Percentiles rank a stretch among this genome's conserved stretches.
Conservation (phyloP, 2,797 vertebrate genomes). For the Discoglossus pictus region DNA sequence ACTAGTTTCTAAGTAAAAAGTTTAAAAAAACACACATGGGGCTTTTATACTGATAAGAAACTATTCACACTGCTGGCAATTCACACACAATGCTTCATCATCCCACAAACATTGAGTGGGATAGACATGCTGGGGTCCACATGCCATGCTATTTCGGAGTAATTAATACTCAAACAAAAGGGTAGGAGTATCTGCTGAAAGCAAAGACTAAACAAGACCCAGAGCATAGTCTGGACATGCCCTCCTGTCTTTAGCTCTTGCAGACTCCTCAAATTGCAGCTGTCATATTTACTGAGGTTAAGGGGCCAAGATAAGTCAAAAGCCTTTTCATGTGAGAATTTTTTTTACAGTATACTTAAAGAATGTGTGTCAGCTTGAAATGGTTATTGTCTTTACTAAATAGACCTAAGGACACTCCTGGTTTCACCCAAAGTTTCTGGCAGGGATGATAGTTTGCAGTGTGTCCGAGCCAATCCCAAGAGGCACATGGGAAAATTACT, state of each 20-base stretch:
- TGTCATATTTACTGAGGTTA: constrained; percentile 27
- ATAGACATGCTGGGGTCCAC: background rate
- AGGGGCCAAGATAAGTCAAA: constrained; percentile 7
- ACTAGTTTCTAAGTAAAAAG: no score
- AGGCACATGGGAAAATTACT: no score
- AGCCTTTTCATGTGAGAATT: constrained; percentile 12
- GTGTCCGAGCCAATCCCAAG: no score
- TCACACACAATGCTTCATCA: no score
- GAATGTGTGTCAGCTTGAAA: constrained; percentile 10
- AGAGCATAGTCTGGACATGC: constrained; percentile 21
- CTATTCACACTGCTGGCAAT: no score
- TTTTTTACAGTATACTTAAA: constrained; percentile 13
- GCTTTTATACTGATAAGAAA: no score
- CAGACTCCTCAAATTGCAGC: constrained; percentile 7
- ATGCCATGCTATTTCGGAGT: background rate
- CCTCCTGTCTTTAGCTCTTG: background rate
- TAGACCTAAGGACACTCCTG: background rate
- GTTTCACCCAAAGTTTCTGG: background rate
- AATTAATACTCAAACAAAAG: constrained; percentile 22
- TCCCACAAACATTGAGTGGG: constrained; percentile 3
- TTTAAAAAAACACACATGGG: no score
- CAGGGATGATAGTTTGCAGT: no score
- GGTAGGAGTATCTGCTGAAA: background rate
- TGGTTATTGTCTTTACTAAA: constrained; percentile 3
- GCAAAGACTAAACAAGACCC: constrained; percentile 30